Percentiles rank a stretch among this genome's conserved stretches.
Conservation (phyloP, 1,140 invertebrate genomes). For the Drosophila cardini region DNA sequence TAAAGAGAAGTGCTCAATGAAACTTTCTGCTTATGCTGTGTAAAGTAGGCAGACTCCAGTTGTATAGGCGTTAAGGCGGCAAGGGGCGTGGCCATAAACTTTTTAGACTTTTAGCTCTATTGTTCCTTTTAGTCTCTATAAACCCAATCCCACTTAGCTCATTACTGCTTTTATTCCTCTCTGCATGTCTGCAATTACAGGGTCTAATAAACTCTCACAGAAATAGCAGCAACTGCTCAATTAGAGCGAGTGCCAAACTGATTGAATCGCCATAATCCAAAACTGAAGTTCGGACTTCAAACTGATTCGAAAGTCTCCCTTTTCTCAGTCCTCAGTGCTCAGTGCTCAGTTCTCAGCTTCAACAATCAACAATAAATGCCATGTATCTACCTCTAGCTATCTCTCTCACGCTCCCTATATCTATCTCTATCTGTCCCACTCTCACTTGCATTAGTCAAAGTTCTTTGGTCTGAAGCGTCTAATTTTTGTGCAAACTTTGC, state of each 20-base stretch:
- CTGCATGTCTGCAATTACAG: too few relatives aligned
- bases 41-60: too few relatives aligned
- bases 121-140: too few relatives aligned
- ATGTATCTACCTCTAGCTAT: background rate
- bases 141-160: too few relatives aligned
- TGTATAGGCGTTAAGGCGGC: too few relatives aligned
- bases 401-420: background rate
- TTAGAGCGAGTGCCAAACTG: slow-evolving; percentile 52
- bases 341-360: background rate
- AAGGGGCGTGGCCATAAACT: too few relatives aligned
- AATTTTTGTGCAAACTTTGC: slow-evolving; percentile 62
- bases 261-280: slow-evolving; percentile 55
- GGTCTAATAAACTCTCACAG: background rate
- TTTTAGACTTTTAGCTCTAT: too few relatives aligned
- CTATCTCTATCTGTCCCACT: background rate
- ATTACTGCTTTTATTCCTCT: too few relatives aligned
- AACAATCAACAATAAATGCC: slow-evolving; percentile 50
- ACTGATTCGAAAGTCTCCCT: too few relatives aligned
- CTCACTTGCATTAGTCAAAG: slow-evolving; percentile 39
- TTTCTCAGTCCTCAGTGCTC: too few relatives aligned
- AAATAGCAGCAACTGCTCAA: slow-evolving; percentile 49
- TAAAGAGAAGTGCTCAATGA: too few relatives aligned
- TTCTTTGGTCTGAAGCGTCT: slow-evolving; percentile 42
- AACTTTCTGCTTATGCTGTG: too few relatives aligned
- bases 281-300: background rate